Base-by-base conservation (phyloP, 1,140 invertebrate species). In the Calephelis virginiensis region DNA sequence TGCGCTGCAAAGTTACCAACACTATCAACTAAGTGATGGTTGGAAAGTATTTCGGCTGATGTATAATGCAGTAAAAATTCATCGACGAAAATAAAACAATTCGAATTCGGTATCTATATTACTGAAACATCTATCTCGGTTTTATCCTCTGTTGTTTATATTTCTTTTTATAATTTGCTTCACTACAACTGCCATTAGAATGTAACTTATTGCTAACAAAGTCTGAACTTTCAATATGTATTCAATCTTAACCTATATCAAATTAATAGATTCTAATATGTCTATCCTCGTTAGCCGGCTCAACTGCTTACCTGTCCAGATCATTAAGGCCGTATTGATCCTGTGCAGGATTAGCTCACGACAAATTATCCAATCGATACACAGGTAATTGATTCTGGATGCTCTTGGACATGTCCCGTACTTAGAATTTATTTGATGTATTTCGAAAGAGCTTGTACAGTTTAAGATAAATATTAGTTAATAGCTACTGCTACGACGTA, bases 281-380 rank as follows among this genome's bases (percentile, higher is more conserved):
- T 56, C 43, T 71, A 56, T 63, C 28, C 71, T 73, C 68, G 68
- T 70, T 73, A 73, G 49, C 37, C 61, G 43, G 73, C 73, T 78
- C 78, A 80, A 75, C 60, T 69, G 73, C 71, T 73, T 70, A 74
- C 74, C 81, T 87, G 80, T 86, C 78, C 75, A 85, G 79, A 79
- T 82, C 79, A 81, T 89, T 87, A 81, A 82, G 77, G 74, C 78
- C 78, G 82, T 83, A 85, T 87, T 78, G 83, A 81, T 80, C 80
- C 65, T 63, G 17, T 49, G 12, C 6, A 67, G 79, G 86, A 88
- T 88, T 88, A 86, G 65, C 74, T 69, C 72, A 73, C 81, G 78
- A 89, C 86, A 88, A 86, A 88, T 88, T 86, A 82, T 77, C 80
- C 83, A 75, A 89, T 85, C 85, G 81, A 75, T 79, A 78, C 78